Conservation (phyloP, 2,888 invertebrate species). For the Epistrophe grossulariae region DNA sequence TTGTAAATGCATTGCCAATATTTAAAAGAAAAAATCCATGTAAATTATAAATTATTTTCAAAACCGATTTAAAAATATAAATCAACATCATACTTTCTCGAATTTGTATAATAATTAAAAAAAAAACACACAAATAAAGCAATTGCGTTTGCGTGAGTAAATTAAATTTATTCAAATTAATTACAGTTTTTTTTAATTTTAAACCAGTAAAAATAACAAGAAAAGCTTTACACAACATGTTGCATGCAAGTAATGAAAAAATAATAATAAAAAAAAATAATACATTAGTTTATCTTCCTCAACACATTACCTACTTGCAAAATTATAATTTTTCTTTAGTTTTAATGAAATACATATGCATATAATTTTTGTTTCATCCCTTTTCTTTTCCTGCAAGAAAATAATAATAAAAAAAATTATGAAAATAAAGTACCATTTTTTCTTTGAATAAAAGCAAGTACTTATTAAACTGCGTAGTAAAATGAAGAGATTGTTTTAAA, state of each 20-base stretch:
- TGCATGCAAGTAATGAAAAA: conserved; percentile 45
- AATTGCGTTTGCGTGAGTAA: conserved; percentile 20
- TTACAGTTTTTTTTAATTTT: conserved; percentile 14
- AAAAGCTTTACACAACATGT: conserved; percentile 53
- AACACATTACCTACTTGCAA: conserved; percentile 34
- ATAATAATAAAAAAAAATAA: conserved; percentile 10
- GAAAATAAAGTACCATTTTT: background rate
- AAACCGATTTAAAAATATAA: conserved; percentile 8
- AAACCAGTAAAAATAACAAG: conserved; percentile 21
- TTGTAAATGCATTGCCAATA: conserved; percentile 21
- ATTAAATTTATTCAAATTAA: conserved; percentile 38
- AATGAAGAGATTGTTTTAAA: too few species aligned
- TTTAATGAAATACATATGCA: conserved; percentile 37
- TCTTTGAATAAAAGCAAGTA: background rate
- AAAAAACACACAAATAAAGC: background rate
- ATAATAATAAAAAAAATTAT: conserved; percentile 47
- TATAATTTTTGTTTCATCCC: conserved; percentile 46
- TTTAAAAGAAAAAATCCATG: conserved; percentile 18
- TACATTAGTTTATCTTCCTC: conserved; percentile 1
- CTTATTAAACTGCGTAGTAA: too few species aligned
- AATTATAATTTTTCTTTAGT: conserved; percentile 31
- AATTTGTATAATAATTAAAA: conserved; percentile 39
- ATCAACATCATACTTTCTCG: conserved; percentile 41
- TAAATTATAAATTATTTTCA: conserved; percentile 20
- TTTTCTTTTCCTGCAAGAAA: conserved; percentile 58